A percentile compares a stretch with the other conserved stretches of the same genome.
Evolutionary conservation across 2,797 vertebrate species (phyloP).

Genomic region (Chloroceryle amazona): DNA sequence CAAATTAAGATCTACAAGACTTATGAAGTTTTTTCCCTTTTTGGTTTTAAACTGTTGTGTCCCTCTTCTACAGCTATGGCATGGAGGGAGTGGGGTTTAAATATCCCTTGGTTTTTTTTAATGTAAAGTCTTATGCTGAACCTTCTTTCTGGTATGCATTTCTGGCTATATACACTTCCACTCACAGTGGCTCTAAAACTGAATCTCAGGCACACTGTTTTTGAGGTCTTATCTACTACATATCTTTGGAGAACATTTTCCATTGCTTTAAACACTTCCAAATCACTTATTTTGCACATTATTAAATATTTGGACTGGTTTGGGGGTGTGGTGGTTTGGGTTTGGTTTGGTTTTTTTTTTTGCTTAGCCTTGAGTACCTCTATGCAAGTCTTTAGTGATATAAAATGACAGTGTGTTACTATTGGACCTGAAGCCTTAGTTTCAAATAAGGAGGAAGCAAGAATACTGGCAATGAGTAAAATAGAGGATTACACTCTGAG

Average conservation of each 20-base stretch:
- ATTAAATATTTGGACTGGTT: background rate
- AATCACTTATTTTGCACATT: background rate
- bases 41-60: constrained; percentile 53
- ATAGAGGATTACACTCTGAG: background rate
- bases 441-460: background rate
- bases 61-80: constrained; percentile 55
- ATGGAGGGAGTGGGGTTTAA: constrained; percentile 67
- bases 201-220: background rate
- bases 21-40: constrained; percentile 19
- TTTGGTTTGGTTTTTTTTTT: background rate
- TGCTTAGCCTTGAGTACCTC: background rate
- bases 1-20: constrained; percentile 53
- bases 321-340: background rate
- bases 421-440: background rate
- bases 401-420: background rate
- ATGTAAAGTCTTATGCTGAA: constrained; percentile 44
- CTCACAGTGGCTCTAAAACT: background rate
- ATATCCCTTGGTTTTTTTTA: background rate
- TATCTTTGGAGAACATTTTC: background rate
- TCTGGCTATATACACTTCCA: background rate
- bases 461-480: background rate
- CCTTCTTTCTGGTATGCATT: constrained; percentile 29
- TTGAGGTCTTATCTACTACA: background rate
- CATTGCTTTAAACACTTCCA: background rate
- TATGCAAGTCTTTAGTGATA: background rate